Conservation (phyloP, 2,113 vertebrate species). For the Erythrolamprus reginae region DNA sequence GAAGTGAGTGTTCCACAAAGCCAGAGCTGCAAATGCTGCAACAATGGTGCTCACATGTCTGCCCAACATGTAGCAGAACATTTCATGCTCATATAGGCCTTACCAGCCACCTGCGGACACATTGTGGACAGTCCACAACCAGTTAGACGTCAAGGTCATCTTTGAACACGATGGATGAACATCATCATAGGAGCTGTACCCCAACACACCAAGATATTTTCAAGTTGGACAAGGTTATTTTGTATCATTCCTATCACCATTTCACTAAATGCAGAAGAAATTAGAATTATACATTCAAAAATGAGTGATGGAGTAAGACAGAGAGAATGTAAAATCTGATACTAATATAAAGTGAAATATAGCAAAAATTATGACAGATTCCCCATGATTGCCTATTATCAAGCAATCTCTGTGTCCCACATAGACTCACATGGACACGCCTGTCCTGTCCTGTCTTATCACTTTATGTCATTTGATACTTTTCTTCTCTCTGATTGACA, state of each 20-base stretch:
- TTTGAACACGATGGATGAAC: too few relatives aligned
- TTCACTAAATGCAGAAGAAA: neutral
- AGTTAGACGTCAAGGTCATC: too few relatives aligned
- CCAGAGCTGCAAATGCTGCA: too few relatives aligned
- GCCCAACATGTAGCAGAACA: too few relatives aligned
- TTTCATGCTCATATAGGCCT: too few relatives aligned
- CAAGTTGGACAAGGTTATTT: neutral
- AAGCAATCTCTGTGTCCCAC: neutral
- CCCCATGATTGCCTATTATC: neutral
- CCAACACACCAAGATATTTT: neutral
- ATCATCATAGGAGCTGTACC: neutral
- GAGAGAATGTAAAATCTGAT: neutral
- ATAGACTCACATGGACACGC: neutral
- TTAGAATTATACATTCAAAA: neutral
- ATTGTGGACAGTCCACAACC: too few relatives aligned
- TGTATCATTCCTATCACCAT: neutral
- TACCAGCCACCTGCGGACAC: too few relatives aligned
- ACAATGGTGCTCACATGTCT: too few relatives aligned
- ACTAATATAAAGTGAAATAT: neutral
- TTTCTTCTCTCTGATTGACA: slow-evolving; percentile 31
- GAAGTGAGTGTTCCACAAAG: too few relatives aligned
- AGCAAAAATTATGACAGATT: neutral
- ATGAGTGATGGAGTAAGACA: neutral
- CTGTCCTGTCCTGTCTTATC: neutral
- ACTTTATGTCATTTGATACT: slow-evolving; percentile 9